Percentiles rank a stretch among this genome's conserved stretches.
These are phyloP conservation scores for Cynaeus angustus DNA, from an alignment of 2,888 invertebrate genomes.

Conservation along the genomic window DNA sequence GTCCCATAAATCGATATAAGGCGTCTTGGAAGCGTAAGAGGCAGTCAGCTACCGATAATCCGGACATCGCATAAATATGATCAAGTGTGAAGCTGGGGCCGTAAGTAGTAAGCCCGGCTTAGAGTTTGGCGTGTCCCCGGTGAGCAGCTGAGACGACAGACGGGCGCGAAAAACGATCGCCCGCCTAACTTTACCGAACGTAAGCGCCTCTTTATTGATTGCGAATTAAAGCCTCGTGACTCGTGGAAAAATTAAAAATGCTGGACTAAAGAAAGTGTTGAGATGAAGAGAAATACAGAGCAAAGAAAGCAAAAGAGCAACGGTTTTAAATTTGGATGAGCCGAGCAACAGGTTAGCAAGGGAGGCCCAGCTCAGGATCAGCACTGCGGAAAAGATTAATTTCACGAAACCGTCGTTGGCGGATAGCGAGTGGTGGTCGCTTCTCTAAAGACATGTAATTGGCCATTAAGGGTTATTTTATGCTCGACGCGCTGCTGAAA, in stretches of 20 bases:
- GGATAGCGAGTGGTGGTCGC: slow-evolving; percentile 52
- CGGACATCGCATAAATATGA: slow-evolving; percentile 73
- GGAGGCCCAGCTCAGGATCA: slow-evolving; percentile 58
- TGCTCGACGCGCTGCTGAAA: slow-evolving; percentile 61
- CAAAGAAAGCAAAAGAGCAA: slow-evolving; percentile 22
- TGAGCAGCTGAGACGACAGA: slow-evolving; percentile 69
- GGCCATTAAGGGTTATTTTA: slow-evolving; percentile 67
- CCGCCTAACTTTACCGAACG: slow-evolving; percentile 63
- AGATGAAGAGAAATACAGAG: slow-evolving; percentile 31
- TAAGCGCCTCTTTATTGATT: slow-evolving; percentile 67
- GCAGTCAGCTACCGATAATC: slow-evolving; percentile 71
- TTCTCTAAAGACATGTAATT: slow-evolving; percentile 64
- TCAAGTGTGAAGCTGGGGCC: slow-evolving; percentile 72
- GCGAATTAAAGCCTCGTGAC: slow-evolving; percentile 53
- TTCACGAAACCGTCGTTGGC: slow-evolving; percentile 57
- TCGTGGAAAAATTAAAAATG: slow-evolving; percentile 18
- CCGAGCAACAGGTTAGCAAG: slow-evolving; percentile 65
- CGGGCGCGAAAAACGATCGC: slow-evolving; percentile 66
- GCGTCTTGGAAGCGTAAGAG: slow-evolving; percentile 70
- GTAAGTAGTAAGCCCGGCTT: slow-evolving; percentile 72
- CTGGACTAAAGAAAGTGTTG: neutral
- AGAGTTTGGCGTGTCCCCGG: slow-evolving; percentile 70
- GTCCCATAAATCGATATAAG: slow-evolving; percentile 71
- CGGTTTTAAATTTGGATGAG: slow-evolving; percentile 65
- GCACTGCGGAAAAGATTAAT: slow-evolving; percentile 64